Conservation (phyloP, 2,888 invertebrate species). For the Cerceris ruficornis region DNA sequence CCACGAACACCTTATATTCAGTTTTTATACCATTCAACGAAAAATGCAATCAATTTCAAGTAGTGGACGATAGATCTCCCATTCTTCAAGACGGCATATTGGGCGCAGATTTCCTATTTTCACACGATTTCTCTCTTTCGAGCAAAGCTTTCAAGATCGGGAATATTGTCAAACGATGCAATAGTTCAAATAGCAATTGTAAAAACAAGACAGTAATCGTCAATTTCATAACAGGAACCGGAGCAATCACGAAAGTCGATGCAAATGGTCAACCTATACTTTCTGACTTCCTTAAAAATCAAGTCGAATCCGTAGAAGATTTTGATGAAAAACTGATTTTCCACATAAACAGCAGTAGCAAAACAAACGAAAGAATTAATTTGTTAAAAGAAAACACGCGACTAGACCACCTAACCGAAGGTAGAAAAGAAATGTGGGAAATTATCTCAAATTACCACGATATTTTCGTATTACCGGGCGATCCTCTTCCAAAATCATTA, state of each 20-base stretch:
- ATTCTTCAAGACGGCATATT: too few relatives aligned
- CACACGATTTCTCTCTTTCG: not conserved
- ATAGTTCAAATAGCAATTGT: not conserved
- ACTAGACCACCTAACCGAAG: not conserved
- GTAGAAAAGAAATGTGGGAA: not conserved
- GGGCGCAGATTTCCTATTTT: not conserved
- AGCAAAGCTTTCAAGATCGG: not conserved
- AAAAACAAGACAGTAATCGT: constrained; percentile 1
- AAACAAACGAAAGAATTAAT: not conserved
- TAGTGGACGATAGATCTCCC: not conserved
- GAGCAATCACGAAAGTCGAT: constrained; percentile 12
- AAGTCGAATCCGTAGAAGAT: constrained; percentile 9
- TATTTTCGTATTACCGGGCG: not conserved
- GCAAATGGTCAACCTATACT: not conserved
- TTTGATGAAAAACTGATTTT: constrained; percentile 15
- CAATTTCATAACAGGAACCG: constrained; percentile 2
- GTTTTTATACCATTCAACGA: not conserved
- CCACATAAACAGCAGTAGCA: not conserved
- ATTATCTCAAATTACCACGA: not conserved
- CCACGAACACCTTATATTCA: not conserved
- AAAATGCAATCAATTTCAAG: not conserved
- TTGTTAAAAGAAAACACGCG: not conserved
- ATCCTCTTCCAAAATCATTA: not conserved
- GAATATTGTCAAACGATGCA: not conserved
- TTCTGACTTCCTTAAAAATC: not conserved